These are phyloP conservation scores for Megalops cyprinoides DNA, from an alignment of 2,797 vertebrate genomes.

Conservation along the genomic window DNA sequence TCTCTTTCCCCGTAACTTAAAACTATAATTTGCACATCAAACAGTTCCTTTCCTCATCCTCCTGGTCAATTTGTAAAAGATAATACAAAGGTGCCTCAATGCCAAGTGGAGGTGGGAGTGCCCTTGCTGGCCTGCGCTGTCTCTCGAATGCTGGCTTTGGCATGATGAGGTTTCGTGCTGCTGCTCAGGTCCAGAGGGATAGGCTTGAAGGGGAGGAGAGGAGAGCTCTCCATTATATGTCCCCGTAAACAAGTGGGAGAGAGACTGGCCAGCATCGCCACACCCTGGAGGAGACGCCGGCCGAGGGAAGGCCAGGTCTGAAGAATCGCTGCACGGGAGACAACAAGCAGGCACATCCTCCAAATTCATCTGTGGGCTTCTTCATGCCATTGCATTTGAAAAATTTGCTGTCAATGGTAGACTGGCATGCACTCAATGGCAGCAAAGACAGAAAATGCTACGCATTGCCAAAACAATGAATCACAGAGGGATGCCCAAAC, in stretches of 20 bases:
- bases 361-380: too few relatives aligned
- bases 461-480: background rate
- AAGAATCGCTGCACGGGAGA: background rate
- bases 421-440: background rate
- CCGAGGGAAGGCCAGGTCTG: background rate
- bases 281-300: background rate
- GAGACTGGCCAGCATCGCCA: background rate
- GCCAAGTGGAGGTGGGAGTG: slow-evolving; percentile 67
- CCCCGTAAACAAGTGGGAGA: background rate
- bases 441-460: background rate
- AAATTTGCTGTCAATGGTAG: too few relatives aligned
- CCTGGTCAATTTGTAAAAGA: slow-evolving; percentile 67
- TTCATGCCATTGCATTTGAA: too few relatives aligned
- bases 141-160: too few relatives aligned
- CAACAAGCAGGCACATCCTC: too few relatives aligned
- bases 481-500: too few relatives aligned
- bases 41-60: slow-evolving; percentile 58
- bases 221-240: slow-evolving; percentile 8
- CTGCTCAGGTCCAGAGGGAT: background rate
- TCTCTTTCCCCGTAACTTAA: slow-evolving; percentile 61
- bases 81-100: slow-evolving; percentile 67
- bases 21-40: slow-evolving; percentile 75
- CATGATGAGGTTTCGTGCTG: too few relatives aligned
- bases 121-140: slow-evolving; percentile 44
- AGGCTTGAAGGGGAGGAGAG: slow-evolving; percentile 12